A percentile compares a stretch with the other conserved stretches of the same genome.
These are phyloP conservation scores for Phylloscopus collybita DNA, from an alignment of 2,797 vertebrate genomes.

Conservation along the genomic window DNA sequence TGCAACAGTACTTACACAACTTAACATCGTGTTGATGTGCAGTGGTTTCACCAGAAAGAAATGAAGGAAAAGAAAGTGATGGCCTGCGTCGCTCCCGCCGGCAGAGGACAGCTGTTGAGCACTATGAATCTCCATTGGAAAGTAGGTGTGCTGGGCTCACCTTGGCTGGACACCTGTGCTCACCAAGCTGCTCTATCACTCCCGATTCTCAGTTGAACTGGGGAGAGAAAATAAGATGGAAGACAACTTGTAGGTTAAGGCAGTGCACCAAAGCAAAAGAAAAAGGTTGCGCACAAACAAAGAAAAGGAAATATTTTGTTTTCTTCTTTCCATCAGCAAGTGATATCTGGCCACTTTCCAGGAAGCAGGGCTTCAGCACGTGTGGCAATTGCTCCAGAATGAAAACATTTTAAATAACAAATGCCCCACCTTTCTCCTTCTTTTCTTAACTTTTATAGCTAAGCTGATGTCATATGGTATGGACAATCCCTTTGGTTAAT, in stretches of 20 bases:
- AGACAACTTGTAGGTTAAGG: background rate
- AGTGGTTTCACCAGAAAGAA: slow-evolving; percentile 71
- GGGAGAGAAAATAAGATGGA: background rate
- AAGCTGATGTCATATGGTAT: background rate
- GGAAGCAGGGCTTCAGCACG: background rate
- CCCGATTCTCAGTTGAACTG: background rate
- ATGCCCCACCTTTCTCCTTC: background rate
- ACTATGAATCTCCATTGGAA: slow-evolving; percentile 86
- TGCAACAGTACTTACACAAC: background rate
- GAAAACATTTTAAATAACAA: background rate
- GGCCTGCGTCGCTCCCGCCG: slow-evolving; percentile 87
- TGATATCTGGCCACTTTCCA: accelerated
- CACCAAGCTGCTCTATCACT: background rate
- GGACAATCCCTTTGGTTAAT: background rate
- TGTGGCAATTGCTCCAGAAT: accelerated
- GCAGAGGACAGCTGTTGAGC: slow-evolving; percentile 88
- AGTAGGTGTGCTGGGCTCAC: slow-evolving; percentile 75
- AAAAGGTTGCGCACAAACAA: background rate
- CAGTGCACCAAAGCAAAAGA: background rate
- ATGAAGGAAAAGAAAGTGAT: slow-evolving; percentile 71
- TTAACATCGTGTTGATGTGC: background rate
- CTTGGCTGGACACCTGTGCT: background rate
- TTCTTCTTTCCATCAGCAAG: background rate
- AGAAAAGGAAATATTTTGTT: background rate
- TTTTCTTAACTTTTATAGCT: background rate